Evolutionary conservation across 2,888 invertebrate species (phyloP).

Genomic region (Meganola albula): DNA sequence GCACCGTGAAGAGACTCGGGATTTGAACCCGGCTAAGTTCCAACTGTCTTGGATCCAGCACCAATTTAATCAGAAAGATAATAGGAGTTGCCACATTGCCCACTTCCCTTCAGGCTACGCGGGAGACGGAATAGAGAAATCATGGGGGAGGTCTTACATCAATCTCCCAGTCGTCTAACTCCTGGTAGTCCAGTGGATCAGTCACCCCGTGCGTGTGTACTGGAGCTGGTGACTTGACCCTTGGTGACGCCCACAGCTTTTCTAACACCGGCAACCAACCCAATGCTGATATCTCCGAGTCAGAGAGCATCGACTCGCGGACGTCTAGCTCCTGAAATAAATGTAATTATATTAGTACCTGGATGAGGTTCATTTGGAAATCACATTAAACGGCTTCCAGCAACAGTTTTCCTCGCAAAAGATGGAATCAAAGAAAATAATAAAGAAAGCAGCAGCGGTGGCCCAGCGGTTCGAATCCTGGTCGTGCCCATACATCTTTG

Average conservation of each 20-base stretch:
- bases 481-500: no score
- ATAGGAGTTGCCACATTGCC: no score
- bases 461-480: no score
- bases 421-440: background rate
- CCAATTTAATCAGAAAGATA: no score
- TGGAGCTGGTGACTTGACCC: no score
- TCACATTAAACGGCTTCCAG: background rate
- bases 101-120: no score
- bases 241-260: conserved; percentile 33
- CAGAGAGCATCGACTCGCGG: conserved; percentile 59
- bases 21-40: no score
- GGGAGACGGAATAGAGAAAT: no score
- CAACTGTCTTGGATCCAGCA: no score
- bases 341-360: background rate
- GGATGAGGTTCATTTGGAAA: background rate
- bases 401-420: background rate
- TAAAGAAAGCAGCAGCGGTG: no score
- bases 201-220: conserved; percentile 35
- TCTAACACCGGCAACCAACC: conserved; percentile 55
- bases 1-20: no score
- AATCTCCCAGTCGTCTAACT: conserved; percentile 46
- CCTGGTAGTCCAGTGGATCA: conserved; percentile 18
- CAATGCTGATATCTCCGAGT: conserved; percentile 64
- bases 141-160: no score
- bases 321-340: conserved; percentile 50